A percentile compares a stretch with the other conserved stretches of the same genome.
Evolutionary conservation across 2,113 vertebrate genomes (phyloP).

Genomic region (Rhinoderma darwinii): DNA sequence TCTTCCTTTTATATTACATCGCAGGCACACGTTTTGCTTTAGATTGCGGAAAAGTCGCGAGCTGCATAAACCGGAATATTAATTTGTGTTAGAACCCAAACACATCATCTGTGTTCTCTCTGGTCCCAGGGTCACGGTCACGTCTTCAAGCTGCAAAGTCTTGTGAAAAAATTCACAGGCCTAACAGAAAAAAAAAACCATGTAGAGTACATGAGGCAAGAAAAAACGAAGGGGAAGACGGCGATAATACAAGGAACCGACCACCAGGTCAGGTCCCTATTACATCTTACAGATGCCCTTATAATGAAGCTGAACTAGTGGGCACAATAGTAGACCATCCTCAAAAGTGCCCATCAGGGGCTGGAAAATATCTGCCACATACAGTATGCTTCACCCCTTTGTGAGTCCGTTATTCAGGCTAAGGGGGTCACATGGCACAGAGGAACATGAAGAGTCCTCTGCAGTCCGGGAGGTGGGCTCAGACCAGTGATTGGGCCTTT

Average conservation of each 20-base stretch:
- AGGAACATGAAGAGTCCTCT: no score
- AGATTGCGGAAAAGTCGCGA: neutral
- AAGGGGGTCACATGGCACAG: no score
- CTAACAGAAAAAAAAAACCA: neutral
- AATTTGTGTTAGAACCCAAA: neutral
- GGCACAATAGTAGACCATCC: no score
- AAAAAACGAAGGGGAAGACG: neutral
- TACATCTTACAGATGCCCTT: neutral
- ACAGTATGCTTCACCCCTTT: no score
- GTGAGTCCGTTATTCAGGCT: no score
- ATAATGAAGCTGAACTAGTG: neutral
- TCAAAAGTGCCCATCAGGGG: no score
- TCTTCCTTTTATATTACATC: neutral
- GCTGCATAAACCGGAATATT: neutral
- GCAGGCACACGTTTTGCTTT: neutral
- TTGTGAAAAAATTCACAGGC: neutral
- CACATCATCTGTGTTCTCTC: neutral
- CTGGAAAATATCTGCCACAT: no score
- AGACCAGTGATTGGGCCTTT: no score
- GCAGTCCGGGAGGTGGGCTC: no score
- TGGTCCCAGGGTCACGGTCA: neutral
- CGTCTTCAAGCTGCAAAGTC: neutral
- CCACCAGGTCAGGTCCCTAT: neutral
- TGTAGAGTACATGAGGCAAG: neutral
- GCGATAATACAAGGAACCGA: neutral